These are phyloP conservation scores for Upupa epops DNA, from an alignment of 2,113 vertebrate species.

Conservation along the genomic window DNA sequence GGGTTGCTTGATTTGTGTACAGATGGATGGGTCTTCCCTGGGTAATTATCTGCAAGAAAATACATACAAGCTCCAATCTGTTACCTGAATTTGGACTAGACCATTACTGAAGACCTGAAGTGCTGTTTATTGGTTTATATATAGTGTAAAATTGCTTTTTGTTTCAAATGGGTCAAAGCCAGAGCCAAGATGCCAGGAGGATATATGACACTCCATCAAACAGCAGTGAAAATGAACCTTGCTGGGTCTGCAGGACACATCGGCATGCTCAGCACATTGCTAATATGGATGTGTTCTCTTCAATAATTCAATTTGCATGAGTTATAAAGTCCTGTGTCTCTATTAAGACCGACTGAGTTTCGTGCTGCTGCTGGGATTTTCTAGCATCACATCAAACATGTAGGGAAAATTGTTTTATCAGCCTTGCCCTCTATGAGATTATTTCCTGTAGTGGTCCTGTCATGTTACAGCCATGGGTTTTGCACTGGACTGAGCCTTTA, in stretches of 20 bases:
- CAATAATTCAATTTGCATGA: slow-evolving; percentile 2
- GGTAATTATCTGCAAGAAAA: background rate
- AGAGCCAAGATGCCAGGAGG: background rate
- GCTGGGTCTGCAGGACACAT: background rate
- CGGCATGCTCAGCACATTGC: background rate
- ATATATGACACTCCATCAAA: background rate
- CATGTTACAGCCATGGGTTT: background rate
- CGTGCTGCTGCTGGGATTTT: slow-evolving; percentile 2
- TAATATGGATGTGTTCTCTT: background rate
- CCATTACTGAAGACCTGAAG: background rate
- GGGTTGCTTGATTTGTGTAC: background rate
- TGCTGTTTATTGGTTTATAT: background rate
- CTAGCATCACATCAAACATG: background rate
- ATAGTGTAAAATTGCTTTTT: background rate
- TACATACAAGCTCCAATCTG: background rate
- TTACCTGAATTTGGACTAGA: background rate
- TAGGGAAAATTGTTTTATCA: background rate
- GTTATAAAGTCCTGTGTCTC: background rate
- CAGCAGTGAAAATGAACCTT: background rate
- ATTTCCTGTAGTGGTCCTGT: background rate
- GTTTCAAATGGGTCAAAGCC: background rate
- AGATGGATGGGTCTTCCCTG: background rate
- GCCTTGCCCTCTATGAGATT: background rate
- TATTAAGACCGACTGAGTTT: background rate
- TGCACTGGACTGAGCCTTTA: background rate